A percentile compares a stretch with the other conserved stretches of the same genome.
Evolutionary conservation across 92 coral and sea anemone genomes (phyloP).

Genomic region (Epizoanthus fatuus): DNA sequence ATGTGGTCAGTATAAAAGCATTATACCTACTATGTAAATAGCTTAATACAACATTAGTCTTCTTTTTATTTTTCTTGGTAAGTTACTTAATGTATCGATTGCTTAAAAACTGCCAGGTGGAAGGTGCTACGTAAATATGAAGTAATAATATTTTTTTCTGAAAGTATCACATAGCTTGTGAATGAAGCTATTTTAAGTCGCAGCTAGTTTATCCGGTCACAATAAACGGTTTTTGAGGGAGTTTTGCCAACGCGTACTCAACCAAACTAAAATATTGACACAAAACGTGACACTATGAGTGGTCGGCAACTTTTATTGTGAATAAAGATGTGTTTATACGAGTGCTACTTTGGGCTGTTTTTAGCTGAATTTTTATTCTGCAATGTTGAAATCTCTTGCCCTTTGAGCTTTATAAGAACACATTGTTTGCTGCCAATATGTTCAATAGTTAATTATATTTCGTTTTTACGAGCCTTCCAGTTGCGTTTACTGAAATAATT

Average conservation of each 20-base stretch:
- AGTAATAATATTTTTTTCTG: slow-evolving; percentile 13
- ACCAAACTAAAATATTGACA: slow-evolving; percentile 42
- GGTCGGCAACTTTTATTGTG: not conserved
- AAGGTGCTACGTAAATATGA: no score
- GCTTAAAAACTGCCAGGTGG: no score
- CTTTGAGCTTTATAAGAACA: not conserved
- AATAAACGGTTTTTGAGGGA: slow-evolving; percentile 10
- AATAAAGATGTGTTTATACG: slow-evolving; percentile 8
- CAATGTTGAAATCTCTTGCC: not conserved
- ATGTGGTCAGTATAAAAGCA: no score
- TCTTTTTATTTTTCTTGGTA: no score
- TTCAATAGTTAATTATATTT: not conserved
- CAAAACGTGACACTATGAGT: slow-evolving; percentile 41
- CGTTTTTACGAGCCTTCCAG: not conserved
- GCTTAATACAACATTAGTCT: no score
- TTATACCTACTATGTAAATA: no score
- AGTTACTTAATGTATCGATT: no score
- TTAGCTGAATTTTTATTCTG: not conserved
- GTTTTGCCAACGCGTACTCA: slow-evolving; percentile 7
- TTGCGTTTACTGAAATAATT: not conserved
- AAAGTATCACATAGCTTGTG: not conserved
- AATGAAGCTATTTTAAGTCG: not conserved
- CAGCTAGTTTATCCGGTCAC: not conserved
- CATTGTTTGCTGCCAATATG: not conserved
- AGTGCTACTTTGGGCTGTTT: slow-evolving; percentile 13